These are phyloP conservation scores for Penaeus chinensis DNA, from an alignment of 1,140 invertebrate genomes.

Conservation along the genomic window DNA sequence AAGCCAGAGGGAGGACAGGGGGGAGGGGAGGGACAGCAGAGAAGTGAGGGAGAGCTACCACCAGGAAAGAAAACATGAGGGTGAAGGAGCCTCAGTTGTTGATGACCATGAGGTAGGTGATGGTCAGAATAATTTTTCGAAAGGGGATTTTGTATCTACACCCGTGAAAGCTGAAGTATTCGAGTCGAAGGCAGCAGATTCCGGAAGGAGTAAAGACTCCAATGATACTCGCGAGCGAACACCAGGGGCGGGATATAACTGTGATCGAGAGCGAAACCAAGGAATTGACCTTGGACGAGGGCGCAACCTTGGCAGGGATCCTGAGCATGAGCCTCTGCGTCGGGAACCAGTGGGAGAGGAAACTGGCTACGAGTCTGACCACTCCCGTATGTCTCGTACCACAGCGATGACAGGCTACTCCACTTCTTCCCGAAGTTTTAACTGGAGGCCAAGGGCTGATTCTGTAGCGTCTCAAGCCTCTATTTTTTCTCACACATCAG, in stretches of 20 bases:
- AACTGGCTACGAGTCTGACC: slow-evolving; percentile 53
- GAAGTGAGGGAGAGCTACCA: too few species aligned
- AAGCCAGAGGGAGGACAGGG: too few species aligned
- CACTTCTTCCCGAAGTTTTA: slow-evolving; percentile 31
- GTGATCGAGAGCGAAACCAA: not conserved
- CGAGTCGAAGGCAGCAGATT: too few species aligned
- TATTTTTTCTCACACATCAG: slow-evolving; percentile 8
- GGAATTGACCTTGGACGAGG: slow-evolving; percentile 11
- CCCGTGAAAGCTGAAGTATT: too few species aligned
- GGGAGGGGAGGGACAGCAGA: too few species aligned
- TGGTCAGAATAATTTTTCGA: too few species aligned
- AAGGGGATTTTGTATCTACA: too few species aligned
- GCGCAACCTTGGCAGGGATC: slow-evolving; percentile 4
- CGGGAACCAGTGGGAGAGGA: slow-evolving; percentile 52
- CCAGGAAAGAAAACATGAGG: too few species aligned
- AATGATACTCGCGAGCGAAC: too few species aligned
- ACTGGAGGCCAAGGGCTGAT: slow-evolving; percentile 40
- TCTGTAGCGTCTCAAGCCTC: slow-evolving; percentile 41
- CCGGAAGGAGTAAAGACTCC: not conserved
- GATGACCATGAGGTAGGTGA: too few species aligned
- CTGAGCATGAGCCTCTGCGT: slow-evolving; percentile 16
- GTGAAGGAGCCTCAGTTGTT: too few species aligned
- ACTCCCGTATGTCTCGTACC: slow-evolving; percentile 43
- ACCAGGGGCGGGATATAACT: too few species aligned
- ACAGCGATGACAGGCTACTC: slow-evolving; percentile 30